Evolutionary conservation across 2,888 invertebrate genomes (phyloP).

Genomic region (Auanema sp.): DNA sequence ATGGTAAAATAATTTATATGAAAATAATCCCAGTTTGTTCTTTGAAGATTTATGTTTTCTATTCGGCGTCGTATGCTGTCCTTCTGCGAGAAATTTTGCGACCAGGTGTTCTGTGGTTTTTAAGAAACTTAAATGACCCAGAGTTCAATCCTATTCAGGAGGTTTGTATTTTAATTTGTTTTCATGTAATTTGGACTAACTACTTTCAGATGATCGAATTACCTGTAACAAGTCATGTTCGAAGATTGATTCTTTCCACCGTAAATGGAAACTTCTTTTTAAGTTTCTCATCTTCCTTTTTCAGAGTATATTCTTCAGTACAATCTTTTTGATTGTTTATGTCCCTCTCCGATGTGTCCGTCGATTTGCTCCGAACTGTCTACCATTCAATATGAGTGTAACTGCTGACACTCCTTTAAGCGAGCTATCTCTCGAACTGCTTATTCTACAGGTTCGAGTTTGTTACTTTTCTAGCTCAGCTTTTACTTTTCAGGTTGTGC

Average conservation of each 20-base stretch:
- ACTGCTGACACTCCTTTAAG: slow-evolving; percentile 75
- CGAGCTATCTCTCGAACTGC: slow-evolving; percentile 87
- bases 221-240: slow-evolving; percentile 85
- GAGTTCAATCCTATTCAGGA: slow-evolving; percentile 98
- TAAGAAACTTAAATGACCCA: slow-evolving; percentile 95
- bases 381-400: slow-evolving; percentile 87
- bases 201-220: slow-evolving; percentile 86
- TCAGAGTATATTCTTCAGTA: slow-evolving; percentile 80
- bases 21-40: not conserved
- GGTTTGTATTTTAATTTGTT: slow-evolving; percentile 61
- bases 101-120: slow-evolving; percentile 96
- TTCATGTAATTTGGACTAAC: not conserved
- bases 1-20: slow-evolving; percentile 72
- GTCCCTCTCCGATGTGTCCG: slow-evolving; percentile 85
- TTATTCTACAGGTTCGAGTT: slow-evolving; percentile 72
- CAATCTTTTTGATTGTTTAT: slow-evolving; percentile 93
- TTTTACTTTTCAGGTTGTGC: slow-evolving; percentile 72
- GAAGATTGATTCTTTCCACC: slow-evolving; percentile 86
- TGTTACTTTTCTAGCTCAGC: not conserved
- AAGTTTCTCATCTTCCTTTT: not conserved
- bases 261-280: slow-evolving; percentile 69
- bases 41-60: slow-evolving; percentile 80
- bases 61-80: slow-evolving; percentile 94
- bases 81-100: slow-evolving; percentile 82
- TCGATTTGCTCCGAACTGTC: slow-evolving; percentile 78